Conservation (phyloP, 2,888 invertebrate genomes). For the Polia nebulosa region DNA sequence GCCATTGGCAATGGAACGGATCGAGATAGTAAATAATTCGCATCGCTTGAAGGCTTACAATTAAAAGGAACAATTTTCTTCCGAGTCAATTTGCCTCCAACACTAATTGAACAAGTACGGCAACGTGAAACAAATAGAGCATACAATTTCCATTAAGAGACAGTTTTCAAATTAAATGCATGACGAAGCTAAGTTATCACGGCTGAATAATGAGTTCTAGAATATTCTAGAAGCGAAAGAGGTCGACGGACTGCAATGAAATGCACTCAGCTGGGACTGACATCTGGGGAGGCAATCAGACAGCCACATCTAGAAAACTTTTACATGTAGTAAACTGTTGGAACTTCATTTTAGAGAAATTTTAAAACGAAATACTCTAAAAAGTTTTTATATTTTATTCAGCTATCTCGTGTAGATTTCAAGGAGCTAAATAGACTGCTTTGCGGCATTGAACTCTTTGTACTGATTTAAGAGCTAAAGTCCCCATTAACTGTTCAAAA, state of each 20-base stretch:
- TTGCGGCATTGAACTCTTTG: not conserved
- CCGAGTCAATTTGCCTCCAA: slow-evolving; percentile 1
- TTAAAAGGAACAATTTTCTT: slow-evolving; percentile 7
- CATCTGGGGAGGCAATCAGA: slow-evolving; percentile 37
- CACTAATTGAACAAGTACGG: slow-evolving; percentile 30
- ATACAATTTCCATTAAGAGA: slow-evolving; percentile 34
- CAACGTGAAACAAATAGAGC: slow-evolving; percentile 34
- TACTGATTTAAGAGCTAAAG: not conserved
- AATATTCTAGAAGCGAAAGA: slow-evolving; percentile 36
- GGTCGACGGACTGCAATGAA: slow-evolving; percentile 46
- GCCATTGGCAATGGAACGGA: not conserved
- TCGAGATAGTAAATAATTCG: not conserved
- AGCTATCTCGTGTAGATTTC: slow-evolving; percentile 2
- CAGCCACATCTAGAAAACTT: slow-evolving; percentile 33
- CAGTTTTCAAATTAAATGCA: slow-evolving; percentile 47
- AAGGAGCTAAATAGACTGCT: not conserved
- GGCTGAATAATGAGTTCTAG: slow-evolving; percentile 42
- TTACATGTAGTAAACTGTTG: slow-evolving; percentile 12
- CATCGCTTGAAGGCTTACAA: not conserved
- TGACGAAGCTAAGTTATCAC: slow-evolving; percentile 27
- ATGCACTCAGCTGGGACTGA: slow-evolving; percentile 28
- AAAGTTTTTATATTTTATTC: slow-evolving; percentile 32
- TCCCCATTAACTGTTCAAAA: slow-evolving; percentile 24
- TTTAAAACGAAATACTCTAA: slow-evolving; percentile 10
- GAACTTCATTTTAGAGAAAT: slow-evolving; percentile 22